These are phyloP conservation scores for Spodoptera picta DNA, from an alignment of 2,888 invertebrate species.

Conservation along the genomic window DNA sequence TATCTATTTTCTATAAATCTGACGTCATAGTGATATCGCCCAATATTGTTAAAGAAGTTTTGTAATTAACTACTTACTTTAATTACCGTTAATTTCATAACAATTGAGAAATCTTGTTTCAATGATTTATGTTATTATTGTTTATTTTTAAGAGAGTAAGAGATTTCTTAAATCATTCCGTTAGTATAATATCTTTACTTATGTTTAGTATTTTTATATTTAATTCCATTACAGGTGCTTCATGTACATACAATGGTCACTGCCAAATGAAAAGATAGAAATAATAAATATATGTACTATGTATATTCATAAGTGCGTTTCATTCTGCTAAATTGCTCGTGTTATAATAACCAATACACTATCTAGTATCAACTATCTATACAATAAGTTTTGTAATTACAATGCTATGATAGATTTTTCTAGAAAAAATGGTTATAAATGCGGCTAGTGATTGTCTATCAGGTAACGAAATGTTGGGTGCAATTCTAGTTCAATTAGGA, in stretches of 20 bases:
- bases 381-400: no score
- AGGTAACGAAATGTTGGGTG: slow-evolving; percentile 15
- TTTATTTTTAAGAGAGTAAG: slow-evolving; percentile 1
- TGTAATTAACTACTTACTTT: slow-evolving; percentile 22
- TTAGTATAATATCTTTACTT: neutral
- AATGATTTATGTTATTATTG: slow-evolving; percentile 17
- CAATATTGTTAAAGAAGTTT: slow-evolving; percentile 24
- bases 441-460: slow-evolving; percentile 4
- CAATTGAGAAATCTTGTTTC: slow-evolving; percentile 20
- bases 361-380: no score
- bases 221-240: neutral
- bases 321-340: neutral
- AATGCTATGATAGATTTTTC: no score
- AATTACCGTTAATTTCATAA: slow-evolving; percentile 31
- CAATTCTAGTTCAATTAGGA: slow-evolving; percentile 9
- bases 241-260: slow-evolving; percentile 17
- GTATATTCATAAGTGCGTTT: slow-evolving; percentile 11
- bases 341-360: no score
- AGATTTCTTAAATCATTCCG: slow-evolving; percentile 36
- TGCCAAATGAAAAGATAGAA: slow-evolving; percentile 32
- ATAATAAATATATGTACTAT: slow-evolving; percentile 4
- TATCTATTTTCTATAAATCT: slow-evolving; percentile 31
- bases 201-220: neutral
- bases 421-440: neutral
- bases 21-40: slow-evolving; percentile 29